phyloP scores from a whole-genome alignment of 2,888 invertebrate genomes.

The Trachelus iudaicus region DNA sequence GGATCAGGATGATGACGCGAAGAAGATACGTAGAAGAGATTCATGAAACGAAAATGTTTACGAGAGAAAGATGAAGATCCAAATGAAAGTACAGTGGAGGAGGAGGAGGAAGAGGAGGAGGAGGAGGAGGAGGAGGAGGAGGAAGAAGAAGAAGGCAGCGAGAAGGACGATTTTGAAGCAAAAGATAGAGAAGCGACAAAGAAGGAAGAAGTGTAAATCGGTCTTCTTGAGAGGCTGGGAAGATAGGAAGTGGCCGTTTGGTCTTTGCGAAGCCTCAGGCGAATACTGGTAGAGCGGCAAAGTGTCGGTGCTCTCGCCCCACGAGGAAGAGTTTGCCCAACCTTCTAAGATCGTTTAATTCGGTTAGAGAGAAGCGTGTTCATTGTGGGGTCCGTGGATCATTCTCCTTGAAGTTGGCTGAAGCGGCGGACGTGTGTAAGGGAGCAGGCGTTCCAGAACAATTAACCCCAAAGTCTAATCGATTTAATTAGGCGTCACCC shows the following conservation, averaged over 20 bases:
- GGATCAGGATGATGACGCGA: background rate
- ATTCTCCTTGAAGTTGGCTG: slow-evolving; percentile 25
- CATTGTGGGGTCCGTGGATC: slow-evolving; percentile 26
- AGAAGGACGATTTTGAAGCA: background rate
- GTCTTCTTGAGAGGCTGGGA: background rate
- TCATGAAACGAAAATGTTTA: background rate
- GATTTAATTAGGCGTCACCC: slow-evolving; percentile 56
- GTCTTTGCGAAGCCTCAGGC: slow-evolving; percentile 2
- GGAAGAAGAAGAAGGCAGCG: slow-evolving; percentile 22
- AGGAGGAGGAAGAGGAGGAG: slow-evolving; percentile 8
- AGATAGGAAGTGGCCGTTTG: slow-evolving; percentile 4
- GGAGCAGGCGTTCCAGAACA: slow-evolving; percentile 55
- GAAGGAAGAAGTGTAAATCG: background rate
- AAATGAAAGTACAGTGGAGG: background rate
- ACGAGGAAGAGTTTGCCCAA: slow-evolving; percentile 18
- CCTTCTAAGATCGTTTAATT: slow-evolving; percentile 32
- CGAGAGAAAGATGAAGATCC: background rate
- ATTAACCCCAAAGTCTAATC: slow-evolving; percentile 62
- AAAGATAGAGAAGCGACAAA: background rate
- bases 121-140: slow-evolving; percentile 11
- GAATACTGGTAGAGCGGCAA: background rate
- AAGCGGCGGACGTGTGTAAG: slow-evolving; percentile 9
- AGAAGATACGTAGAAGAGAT: background rate
- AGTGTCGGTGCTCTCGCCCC: slow-evolving; percentile 9
- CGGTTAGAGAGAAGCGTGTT: slow-evolving; percentile 21